These are phyloP conservation scores for Paracanthobrama guichenoti DNA, from an alignment of 2,113 vertebrate species.

Conservation along the genomic window DNA sequence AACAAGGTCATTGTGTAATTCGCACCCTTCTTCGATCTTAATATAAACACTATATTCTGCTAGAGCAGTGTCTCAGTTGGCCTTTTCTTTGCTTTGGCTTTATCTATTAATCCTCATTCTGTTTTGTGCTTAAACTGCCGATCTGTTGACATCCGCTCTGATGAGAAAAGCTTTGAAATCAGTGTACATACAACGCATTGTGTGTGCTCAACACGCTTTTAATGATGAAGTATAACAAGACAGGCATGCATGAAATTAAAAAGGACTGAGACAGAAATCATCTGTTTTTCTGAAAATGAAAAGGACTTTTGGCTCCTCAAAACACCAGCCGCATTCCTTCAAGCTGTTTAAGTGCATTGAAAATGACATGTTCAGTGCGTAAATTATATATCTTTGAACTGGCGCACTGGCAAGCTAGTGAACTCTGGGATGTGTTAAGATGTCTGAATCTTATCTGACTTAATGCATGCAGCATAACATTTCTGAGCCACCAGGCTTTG, in stretches of 20 bases:
- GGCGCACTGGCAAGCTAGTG: conserved; percentile 21
- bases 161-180: conserved; percentile 24
- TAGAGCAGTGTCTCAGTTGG: not conserved
- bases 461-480: conserved; percentile 33
- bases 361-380: conserved; percentile 39
- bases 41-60: not conserved
- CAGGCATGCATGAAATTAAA: conserved; percentile 35
- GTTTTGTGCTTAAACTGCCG: conserved; percentile 32
- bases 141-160: conserved; percentile 4
- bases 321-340: not conserved
- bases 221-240: conserved; percentile 21
- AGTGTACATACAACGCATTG: not conserved
- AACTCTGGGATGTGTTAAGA: conserved; percentile 43
- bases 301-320: conserved; percentile 26
- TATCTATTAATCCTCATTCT: conserved; percentile 33
- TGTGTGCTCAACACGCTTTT: conserved; percentile 20
- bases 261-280: conserved; percentile 3
- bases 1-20: conserved; percentile 3
- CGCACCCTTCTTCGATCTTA: not conserved
- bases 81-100: conserved; percentile 14
- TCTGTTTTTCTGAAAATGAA: conserved; percentile 4
- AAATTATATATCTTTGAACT: conserved; percentile 44
- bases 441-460: conserved; percentile 31
- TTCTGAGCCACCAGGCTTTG: conserved; percentile 20
- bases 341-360: conserved; percentile 41